These are phyloP conservation scores for Borostomias antarcticus DNA, from an alignment of 2,797 vertebrate genomes.

Conservation along the genomic window DNA sequence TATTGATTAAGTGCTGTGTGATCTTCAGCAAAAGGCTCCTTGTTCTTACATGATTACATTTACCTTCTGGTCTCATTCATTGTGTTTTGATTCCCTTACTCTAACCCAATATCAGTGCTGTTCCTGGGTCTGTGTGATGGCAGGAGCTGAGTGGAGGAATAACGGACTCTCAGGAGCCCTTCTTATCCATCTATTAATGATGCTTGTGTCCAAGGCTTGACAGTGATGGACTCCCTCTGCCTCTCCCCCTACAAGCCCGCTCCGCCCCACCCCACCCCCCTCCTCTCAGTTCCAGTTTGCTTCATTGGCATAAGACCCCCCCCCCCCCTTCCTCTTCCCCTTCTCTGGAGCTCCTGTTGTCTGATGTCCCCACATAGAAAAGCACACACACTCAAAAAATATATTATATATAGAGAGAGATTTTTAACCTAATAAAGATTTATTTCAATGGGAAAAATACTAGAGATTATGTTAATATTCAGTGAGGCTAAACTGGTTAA, in stretches of 20 bases:
- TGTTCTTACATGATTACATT: slow-evolving; percentile 13
- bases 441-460: too few relatives aligned
- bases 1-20: slow-evolving; percentile 35
- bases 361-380: neutral
- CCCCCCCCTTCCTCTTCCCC: neutral
- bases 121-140: slow-evolving; percentile 51
- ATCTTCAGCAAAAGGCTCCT: slow-evolving; percentile 48
- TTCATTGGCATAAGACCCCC: slow-evolving; percentile 20
- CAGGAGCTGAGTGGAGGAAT: slow-evolving; percentile 53
- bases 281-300: slow-evolving; percentile 47
- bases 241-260: slow-evolving; percentile 10
- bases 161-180: slow-evolving; percentile 53
- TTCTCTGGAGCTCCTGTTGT: slow-evolving; percentile 5
- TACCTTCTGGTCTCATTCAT: neutral
- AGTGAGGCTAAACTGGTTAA: too few relatives aligned
- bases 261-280: slow-evolving; percentile 5
- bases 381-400: too few relatives aligned
- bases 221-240: slow-evolving; percentile 59
- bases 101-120: slow-evolving; percentile 46
- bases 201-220: slow-evolving; percentile 52
- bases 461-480: too few relatives aligned
- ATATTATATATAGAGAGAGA: too few relatives aligned
- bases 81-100: slow-evolving; percentile 34
- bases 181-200: slow-evolving; percentile 57
- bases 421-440: too few relatives aligned